phyloP scores from a whole-genome alignment of 2,113 vertebrate species.

The Bufo gargarizans region DNA sequence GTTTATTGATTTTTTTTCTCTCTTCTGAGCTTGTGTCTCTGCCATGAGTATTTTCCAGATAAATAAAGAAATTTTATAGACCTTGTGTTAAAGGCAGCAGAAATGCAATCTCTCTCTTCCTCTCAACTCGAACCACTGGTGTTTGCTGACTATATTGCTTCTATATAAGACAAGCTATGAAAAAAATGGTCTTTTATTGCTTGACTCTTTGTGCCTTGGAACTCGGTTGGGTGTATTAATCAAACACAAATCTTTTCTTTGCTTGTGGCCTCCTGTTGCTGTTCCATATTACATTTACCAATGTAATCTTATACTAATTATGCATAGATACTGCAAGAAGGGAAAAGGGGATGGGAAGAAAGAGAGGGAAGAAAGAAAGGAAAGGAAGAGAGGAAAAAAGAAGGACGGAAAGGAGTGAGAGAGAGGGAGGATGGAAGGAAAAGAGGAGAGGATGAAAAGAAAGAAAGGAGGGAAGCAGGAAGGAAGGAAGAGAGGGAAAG shows the following conservation, averaged over 20 bases:
- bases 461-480: neutral
- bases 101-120: conserved; percentile 68
- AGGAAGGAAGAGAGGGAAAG: neutral
- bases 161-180: conserved; percentile 72
- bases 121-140: conserved; percentile 67
- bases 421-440: too few relatives aligned
- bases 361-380: neutral
- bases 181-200: conserved; percentile 59
- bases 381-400: neutral
- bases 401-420: neutral
- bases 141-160: conserved; percentile 76
- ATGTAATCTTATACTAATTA: neutral
- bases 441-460: neutral
- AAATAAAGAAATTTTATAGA: conserved; percentile 70
- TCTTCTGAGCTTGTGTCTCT: neutral
- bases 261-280: conserved; percentile 22
- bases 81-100: conserved; percentile 71
- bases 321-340: neutral
- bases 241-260: conserved; percentile 42
- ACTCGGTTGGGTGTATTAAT: conserved; percentile 47
- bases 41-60: conserved; percentile 61
- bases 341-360: neutral
- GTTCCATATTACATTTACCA: conserved; percentile 15
- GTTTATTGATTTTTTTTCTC: conserved; percentile 11
- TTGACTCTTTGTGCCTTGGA: conserved; percentile 44